Percentiles rank a stretch among this genome's conserved stretches.
Conservation (phyloP, 2,888 invertebrate species). For the Napeogenes inachia region DNA sequence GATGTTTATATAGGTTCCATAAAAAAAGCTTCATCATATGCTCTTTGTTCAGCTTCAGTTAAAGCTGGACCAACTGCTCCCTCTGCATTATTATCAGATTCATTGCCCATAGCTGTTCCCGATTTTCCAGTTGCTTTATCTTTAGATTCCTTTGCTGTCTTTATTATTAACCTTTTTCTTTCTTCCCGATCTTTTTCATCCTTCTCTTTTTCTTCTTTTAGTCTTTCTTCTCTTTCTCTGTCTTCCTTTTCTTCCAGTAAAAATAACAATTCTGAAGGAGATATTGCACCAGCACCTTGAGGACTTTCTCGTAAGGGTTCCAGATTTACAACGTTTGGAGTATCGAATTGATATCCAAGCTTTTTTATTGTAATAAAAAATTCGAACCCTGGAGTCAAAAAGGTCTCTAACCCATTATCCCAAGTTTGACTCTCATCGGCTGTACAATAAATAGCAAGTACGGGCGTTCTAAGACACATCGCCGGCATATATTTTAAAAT, state of each 20-base stretch:
- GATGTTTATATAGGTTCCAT: not conserved
- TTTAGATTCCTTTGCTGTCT: not conserved
- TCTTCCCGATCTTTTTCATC: too few species aligned
- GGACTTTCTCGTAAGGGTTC: conserved; percentile 12
- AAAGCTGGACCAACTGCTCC: not conserved
- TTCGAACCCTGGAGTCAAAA: conserved; percentile 29
- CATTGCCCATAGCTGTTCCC: not conserved
- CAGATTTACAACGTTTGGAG: conserved; percentile 28
- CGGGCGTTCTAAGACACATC: conserved; percentile 25
- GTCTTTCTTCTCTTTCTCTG: too few species aligned
- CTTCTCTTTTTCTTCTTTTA: too few species aligned
- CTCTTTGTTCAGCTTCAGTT: not conserved
- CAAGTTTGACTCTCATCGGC: conserved; percentile 24
- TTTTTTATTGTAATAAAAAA: conserved; percentile 30
- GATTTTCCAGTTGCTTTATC: not conserved
- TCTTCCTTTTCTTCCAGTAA: conserved; percentile 3
- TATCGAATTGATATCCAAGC: conserved; percentile 27
- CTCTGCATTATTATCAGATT: not conserved
- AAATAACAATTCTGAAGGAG: not conserved
- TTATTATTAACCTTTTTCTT: not conserved
- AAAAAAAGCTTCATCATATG: not conserved
- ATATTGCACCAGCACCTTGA: conserved; percentile 7
- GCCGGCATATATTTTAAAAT: conserved; percentile 33
- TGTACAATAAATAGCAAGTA: conserved; percentile 32
- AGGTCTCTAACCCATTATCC: conserved; percentile 22